phyloP scores from a whole-genome alignment of 2,113 vertebrate genomes.

The Sprattus sprattus region DNA sequence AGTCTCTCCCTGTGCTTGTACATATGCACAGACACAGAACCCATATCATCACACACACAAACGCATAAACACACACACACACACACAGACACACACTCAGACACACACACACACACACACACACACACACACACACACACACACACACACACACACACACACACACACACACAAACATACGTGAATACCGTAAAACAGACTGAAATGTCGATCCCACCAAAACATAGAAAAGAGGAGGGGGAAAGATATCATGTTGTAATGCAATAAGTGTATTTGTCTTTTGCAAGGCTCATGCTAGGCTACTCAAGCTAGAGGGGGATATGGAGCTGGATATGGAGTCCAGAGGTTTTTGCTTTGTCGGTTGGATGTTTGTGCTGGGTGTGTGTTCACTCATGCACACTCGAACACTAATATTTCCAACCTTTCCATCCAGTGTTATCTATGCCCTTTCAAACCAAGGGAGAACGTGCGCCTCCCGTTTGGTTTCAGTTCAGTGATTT shows the following conservation, averaged over 20 bases:
- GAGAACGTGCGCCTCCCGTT: background rate
- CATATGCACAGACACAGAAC: conserved; percentile 20
- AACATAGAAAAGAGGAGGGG: conserved; percentile 10
- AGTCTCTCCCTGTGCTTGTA: conserved; percentile 1
- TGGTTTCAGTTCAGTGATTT: background rate
- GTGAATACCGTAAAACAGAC: background rate
- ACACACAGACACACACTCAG: conserved; percentile 15
- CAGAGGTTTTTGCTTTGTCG: background rate
- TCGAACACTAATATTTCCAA: background rate
- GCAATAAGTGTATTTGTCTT: conserved; percentile 63
- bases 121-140: background rate
- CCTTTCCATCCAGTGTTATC: background rate
- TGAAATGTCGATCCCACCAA: no score
- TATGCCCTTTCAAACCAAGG: no score
- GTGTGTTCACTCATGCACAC: conserved; percentile 30
- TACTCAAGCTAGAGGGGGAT: background rate
- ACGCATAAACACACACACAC: background rate
- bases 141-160: conserved; percentile 18
- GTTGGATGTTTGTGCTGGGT: background rate
- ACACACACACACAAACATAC: background rate
- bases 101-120: background rate
- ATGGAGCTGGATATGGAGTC: no score
- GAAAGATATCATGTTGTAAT: conserved; percentile 53
- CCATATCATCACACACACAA: conserved; percentile 22
- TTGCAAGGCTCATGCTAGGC: background rate